Evolutionary conservation across 2,797 vertebrate species (phyloP).

Genomic region (Gila robusta): DNA sequence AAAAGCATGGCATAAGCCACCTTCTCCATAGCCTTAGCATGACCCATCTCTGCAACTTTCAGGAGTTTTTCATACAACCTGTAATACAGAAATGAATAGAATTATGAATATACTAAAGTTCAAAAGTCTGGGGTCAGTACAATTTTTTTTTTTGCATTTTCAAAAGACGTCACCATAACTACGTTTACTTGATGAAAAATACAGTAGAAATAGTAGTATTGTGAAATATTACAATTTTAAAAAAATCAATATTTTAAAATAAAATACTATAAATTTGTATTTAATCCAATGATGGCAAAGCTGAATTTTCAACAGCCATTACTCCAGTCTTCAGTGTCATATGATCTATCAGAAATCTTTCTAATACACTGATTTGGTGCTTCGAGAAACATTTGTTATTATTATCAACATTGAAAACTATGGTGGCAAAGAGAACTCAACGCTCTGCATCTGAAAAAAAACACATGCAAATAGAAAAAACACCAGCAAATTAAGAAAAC

Average conservation of each 20-base stretch:
- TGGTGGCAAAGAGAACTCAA: no score
- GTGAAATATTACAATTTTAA: background rate
- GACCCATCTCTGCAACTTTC: conserved; percentile 89
- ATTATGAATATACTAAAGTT: background rate
- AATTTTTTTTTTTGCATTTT: background rate
- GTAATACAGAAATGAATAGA: conserved; percentile 31
- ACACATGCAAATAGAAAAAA: no score
- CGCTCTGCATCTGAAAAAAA: no score
- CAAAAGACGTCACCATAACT: background rate
- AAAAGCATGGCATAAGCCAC: conserved; percentile 94
- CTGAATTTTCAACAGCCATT: background rate
- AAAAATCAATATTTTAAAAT: no score
- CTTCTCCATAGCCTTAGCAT: conserved; percentile 94
- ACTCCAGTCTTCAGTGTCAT: background rate
- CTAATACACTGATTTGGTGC: background rate
- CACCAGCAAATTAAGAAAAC: no score
- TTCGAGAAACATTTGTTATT: background rate
- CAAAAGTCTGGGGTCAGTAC: background rate
- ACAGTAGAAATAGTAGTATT: background rate
- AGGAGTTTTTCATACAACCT: conserved; percentile 91
- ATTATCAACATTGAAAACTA: no score
- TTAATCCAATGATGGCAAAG: background rate
- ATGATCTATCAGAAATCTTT: background rate
- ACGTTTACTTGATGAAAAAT: background rate
- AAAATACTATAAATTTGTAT: background rate